Percentiles rank a stretch among this genome's conserved stretches.
phyloP scores from a whole-genome alignment of 2,113 vertebrate species.

The Herpetotheres cachinnans region DNA sequence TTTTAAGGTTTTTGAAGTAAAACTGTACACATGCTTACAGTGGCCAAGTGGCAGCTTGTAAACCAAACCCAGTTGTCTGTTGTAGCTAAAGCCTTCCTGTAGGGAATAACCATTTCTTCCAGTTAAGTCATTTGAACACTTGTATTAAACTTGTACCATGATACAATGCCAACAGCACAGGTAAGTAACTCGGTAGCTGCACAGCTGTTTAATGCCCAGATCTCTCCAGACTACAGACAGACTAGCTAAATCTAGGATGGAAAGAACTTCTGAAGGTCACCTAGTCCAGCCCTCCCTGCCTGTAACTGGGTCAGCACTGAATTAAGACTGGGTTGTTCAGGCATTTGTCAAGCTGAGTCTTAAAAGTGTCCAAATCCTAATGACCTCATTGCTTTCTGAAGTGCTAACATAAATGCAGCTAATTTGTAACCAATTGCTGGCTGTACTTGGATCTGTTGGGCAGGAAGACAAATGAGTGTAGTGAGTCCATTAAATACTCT shows the following conservation, averaged over 20 bases:
- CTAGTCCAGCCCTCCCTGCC: neutral
- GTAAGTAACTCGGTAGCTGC: neutral
- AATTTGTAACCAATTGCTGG: neutral
- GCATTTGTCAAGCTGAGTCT: neutral
- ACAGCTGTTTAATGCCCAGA: neutral
- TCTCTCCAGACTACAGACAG: neutral
- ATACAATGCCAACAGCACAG: neutral
- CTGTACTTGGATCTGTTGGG: neutral
- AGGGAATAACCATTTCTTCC: neutral
- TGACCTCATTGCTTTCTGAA: neutral
- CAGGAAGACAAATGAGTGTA: neutral
- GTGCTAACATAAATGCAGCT: neutral
- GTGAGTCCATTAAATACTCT: neutral
- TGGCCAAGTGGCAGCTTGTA: neutral
- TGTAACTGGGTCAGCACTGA: neutral
- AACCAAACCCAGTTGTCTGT: neutral
- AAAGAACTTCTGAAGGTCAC: neutral
- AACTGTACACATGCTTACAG: neutral
- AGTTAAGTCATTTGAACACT: neutral
- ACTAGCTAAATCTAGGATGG: neutral
- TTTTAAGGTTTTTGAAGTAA: neutral
- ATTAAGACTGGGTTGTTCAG: neutral
- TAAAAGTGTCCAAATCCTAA: neutral
- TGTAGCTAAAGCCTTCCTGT: neutral
- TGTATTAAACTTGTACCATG: neutral